Base-by-base conservation (phyloP, 2,888 invertebrate genomes). In the Phytoseiulus persimilis region DNA sequence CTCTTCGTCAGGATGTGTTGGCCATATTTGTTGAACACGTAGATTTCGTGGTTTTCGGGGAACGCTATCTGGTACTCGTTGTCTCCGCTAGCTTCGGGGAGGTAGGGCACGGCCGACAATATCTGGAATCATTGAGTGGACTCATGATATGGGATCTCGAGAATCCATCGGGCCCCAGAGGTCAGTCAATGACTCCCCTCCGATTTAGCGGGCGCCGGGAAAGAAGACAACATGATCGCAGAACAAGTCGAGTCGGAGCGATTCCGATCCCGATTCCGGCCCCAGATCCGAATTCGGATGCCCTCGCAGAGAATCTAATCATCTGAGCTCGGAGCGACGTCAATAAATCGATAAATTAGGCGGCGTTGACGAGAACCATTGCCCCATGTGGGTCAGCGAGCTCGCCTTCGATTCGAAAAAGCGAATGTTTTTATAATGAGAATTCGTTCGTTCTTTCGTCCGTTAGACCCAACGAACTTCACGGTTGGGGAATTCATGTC, bases 1-100 rank as follows among this genome's bases (percentile, higher is more conserved):
- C 98, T 97, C 91, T 96, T 96, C 0, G 98, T 98, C 90, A 96
- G 95, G 2, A 97, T 95, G 92, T 99, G 99, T 92, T 98, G 98
- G 0, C 99, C 99, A 92, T 97, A 97, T 91, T 97, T 94, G 92
- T 97, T 97, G 93, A 97, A 97, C 33, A 97, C 95, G 92, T 97
- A 97, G 90, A 97, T 95, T 93, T 98, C 98, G 93, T 98, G 98
- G 2, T 97, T 96, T 92, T 98, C 97, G 0, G 98, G 96, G 0
- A 97, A 97, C 92, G 96, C 96, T 90, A 99, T 97, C 93, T 98
- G 97, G 92, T 98, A 99, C 92, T 97, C 96, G 65, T 92, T 90
- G 65, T 91, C 91, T 31, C 90, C 83, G 32, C 89, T 91, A 28
- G 91, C 91, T 87, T 90, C 91, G 1, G 91, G 91, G 32, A 92